Evolutionary conservation across 2,888 invertebrate species (phyloP).

Genomic region (Conomelus anceps): DNA sequence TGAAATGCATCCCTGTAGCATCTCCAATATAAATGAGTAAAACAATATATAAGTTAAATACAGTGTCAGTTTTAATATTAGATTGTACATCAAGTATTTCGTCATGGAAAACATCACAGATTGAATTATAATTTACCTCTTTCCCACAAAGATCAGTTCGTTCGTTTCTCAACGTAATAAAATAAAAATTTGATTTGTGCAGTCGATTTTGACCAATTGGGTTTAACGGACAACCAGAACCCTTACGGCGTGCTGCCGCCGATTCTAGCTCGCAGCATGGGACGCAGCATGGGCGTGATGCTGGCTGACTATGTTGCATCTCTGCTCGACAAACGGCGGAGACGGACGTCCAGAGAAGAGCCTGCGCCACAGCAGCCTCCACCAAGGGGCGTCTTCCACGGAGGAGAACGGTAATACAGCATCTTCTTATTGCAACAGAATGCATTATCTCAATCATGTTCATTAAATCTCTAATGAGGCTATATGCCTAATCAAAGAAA

Average conservation of each 20-base stretch:
- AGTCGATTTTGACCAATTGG: slow-evolving; percentile 82
- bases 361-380: slow-evolving; percentile 42
- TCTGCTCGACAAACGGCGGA: slow-evolving; percentile 54
- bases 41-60: no score
- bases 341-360: slow-evolving; percentile 40
- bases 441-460: background rate
- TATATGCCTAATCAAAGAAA: no score
- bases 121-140: no score
- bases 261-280: slow-evolving; percentile 65
- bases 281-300: slow-evolving; percentile 61
- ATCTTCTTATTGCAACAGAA: background rate
- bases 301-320: slow-evolving; percentile 66
- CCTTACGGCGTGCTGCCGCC: slow-evolving; percentile 75
- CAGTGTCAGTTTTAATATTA: no score
- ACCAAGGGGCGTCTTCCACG: slow-evolving; percentile 53
- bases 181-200: slow-evolving; percentile 38
- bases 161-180: no score
- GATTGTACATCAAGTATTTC: no score
- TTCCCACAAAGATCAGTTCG: no score
- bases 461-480: background rate
- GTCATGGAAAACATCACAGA: no score
- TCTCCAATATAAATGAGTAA: no score
- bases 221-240: slow-evolving; percentile 82
- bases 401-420: slow-evolving; percentile 65
- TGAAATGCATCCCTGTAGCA: no score